Conservation (phyloP, 2,888 invertebrate species). For the Diploptera punctata region DNA sequence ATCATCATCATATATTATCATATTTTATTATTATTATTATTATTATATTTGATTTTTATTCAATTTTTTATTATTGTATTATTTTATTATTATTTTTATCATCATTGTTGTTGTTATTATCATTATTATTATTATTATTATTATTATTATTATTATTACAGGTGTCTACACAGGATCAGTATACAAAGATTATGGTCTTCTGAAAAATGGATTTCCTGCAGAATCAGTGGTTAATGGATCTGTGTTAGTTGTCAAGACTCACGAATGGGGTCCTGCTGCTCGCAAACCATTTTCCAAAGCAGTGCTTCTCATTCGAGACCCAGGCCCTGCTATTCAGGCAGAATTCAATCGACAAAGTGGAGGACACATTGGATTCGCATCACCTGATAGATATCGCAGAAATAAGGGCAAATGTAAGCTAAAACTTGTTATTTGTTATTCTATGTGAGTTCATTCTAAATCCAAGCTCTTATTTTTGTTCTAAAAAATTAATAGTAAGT, state of each 20-base stretch:
- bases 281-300: constrained; percentile 68
- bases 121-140: neutral
- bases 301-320: constrained; percentile 73
- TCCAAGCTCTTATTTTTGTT: too few relatives aligned
- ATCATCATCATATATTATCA: too few relatives aligned
- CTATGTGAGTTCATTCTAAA: too few relatives aligned
- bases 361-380: constrained; percentile 81
- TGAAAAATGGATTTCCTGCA: constrained; percentile 80
- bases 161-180: constrained; percentile 80
- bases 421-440: too few relatives aligned
- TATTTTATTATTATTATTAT: too few relatives aligned
- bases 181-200: constrained; percentile 79
- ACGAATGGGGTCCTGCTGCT: constrained; percentile 71
- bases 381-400: constrained; percentile 67
- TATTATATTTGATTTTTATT: too few relatives aligned
- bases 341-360: constrained; percentile 83
- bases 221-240: constrained; percentile 78
- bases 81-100: too few relatives aligned
- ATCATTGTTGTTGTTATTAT: neutral
- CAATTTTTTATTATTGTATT: neutral
- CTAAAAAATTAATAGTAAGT: too few relatives aligned
- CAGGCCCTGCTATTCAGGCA: constrained; percentile 75
- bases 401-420: constrained; percentile 68
- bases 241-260: constrained; percentile 80
- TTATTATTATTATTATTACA: constrained; percentile 50